Conservation (phyloP, 1,140 invertebrate genomes). For the Drosophila sechellia region DNA sequence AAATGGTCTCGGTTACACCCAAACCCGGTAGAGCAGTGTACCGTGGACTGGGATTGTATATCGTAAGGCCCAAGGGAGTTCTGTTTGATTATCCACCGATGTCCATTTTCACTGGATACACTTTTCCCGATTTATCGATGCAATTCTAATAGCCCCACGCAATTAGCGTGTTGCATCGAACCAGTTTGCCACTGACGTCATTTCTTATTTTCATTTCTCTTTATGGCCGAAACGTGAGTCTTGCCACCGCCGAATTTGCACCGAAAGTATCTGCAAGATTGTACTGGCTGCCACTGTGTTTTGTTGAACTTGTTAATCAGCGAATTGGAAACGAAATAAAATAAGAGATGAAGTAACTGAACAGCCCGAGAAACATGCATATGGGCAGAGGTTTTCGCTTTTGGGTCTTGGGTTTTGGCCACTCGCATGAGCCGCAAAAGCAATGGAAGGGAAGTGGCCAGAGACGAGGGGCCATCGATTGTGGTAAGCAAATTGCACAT, state of each 20-base stretch:
- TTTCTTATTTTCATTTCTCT: slow-evolving; percentile 21
- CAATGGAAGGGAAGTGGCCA: slow-evolving; percentile 20
- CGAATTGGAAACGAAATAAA: slow-evolving; percentile 80
- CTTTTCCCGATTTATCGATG: slow-evolving; percentile 41
- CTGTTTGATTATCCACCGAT: slow-evolving; percentile 3
- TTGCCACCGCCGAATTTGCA: slow-evolving; percentile 64
- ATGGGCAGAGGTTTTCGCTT: slow-evolving; percentile 39
- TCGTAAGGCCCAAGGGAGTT: slow-evolving; percentile 28
- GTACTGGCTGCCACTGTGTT: slow-evolving; percentile 48
- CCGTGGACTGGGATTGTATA: slow-evolving; percentile 43
- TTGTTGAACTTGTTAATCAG: slow-evolving; percentile 81
- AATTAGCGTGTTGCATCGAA: slow-evolving; percentile 66
- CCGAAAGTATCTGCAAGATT: slow-evolving; percentile 58
- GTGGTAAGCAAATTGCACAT: slow-evolving; percentile 63
- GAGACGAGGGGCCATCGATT: slow-evolving; percentile 26
- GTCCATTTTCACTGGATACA: slow-evolving; percentile 32
- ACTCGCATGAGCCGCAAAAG: slow-evolving; percentile 28
- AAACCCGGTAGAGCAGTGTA: slow-evolving; percentile 78
- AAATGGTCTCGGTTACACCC: slow-evolving; percentile 66
- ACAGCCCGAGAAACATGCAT: slow-evolving; percentile 49
- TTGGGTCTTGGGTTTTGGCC: slow-evolving; percentile 39
- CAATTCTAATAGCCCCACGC: slow-evolving; percentile 67
- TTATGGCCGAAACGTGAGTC: slow-evolving; percentile 61
- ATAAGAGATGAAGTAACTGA: slow-evolving; percentile 80
- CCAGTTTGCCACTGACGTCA: slow-evolving; percentile 42